Conservation (phyloP, 1,140 invertebrate species). For the Diorhabda sublineata region DNA sequence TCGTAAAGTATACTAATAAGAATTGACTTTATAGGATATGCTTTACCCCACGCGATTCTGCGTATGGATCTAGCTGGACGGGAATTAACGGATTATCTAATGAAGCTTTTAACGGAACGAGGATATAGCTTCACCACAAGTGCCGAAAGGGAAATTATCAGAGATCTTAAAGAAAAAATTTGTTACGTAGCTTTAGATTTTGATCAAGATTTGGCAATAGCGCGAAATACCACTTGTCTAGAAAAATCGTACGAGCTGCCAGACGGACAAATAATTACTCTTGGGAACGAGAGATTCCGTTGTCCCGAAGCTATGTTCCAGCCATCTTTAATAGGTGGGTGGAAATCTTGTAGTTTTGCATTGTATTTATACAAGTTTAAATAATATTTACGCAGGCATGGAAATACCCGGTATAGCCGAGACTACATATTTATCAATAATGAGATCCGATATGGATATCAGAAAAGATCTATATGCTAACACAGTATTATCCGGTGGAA, state of each 20-base stretch:
- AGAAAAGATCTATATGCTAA: conserved; percentile 82
- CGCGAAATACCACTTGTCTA: conserved; percentile 65
- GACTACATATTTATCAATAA: conserved; percentile 78
- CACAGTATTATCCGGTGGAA: conserved; percentile 77
- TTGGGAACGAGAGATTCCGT: conserved; percentile 81
- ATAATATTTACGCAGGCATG: conserved; percentile 50
- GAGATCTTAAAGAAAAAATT: conserved; percentile 74
- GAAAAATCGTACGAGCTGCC: conserved; percentile 77
- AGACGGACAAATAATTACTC: conserved; percentile 76
- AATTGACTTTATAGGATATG: conserved; percentile 46
- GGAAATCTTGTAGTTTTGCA: background rate
- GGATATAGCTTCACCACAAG: conserved; percentile 57
- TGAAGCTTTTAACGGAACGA: conserved; percentile 68
- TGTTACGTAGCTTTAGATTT: conserved; percentile 73
- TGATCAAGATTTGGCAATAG: conserved; percentile 51
- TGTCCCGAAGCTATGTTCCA: conserved; percentile 85
- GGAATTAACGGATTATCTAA: conserved; percentile 68
- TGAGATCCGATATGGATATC: conserved; percentile 78
- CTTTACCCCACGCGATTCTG: conserved; percentile 67
- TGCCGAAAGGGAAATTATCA: conserved; percentile 70
- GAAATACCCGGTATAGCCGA: conserved; percentile 74
- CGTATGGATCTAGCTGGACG: conserved; percentile 74
- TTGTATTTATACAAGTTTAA: background rate
- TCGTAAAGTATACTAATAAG: background rate
- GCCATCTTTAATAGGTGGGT: conserved; percentile 58